Base-by-base conservation (phyloP, 2,797 vertebrate species). In the Amazona finschi region DNA sequence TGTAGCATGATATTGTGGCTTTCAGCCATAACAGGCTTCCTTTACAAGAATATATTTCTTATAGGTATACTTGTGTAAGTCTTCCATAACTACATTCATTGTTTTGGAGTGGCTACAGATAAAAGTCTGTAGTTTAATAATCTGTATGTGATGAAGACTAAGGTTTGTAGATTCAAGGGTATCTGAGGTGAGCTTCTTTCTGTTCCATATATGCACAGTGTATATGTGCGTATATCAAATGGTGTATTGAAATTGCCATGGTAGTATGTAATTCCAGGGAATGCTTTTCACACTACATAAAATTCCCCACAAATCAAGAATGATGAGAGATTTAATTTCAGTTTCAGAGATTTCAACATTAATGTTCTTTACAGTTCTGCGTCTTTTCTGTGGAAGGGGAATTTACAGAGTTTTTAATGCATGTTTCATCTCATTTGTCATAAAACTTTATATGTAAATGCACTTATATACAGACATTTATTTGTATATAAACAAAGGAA, bases 221-320 rank as follows among this genome's bases (percentile, higher is more conserved):
- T 14, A 3, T 9, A 2, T 57, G 11, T 43, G 21, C 16, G 4
- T 70, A 3, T 67, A 50, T 74, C 53, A 79, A 49, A 46, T 27
- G 22, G 43, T 71, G 28, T 67, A 53, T 33, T 71, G 55, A 58
- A 93, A 64, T n/a, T 78, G 47, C 47, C 36, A 1, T 74, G 78
- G 75, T 80, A 43, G 12, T 72, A 9, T n/a, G 70, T 87, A 66
- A 58, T 84, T 87, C 31, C 38, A 89, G 24, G 4, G 6, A 92
- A 80, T 62, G 52, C 50, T 73, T 78, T 94, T 91, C 77, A 82
- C 47, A 5, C 33, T 61, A 36, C n/a, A 27, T 79, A 83, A 85
- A 91, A 43, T 50, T 88, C 22, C 49, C 38, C 55, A 24, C 28
- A 72, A 90, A 87, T 8, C 15, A 67, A 53, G 55, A 85, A 33